Evolutionary conservation across 2,797 vertebrate genomes (phyloP).

Genomic region (Danio tinwini): DNA sequence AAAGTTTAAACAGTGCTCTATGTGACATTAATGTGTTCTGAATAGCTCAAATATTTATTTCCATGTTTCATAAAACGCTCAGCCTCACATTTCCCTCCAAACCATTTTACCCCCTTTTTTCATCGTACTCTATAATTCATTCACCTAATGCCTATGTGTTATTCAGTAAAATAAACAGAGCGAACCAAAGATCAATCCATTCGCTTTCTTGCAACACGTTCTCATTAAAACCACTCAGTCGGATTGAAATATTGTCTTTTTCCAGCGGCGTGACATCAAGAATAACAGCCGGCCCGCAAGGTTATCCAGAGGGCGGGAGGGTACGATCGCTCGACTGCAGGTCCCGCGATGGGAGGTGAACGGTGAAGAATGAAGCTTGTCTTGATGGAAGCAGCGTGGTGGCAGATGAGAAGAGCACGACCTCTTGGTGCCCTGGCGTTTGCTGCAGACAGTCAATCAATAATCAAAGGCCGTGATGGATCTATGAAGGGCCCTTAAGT

Average conservation of each 20-base stretch:
- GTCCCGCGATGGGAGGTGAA: constrained; percentile 40
- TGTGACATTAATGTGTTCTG: constrained; percentile 8
- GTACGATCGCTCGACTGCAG: constrained; percentile 10
- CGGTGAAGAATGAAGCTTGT: constrained; percentile 37
- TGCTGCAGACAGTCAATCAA: constrained; percentile 47
- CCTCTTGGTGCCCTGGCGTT: constrained; percentile 31
- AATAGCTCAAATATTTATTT: constrained; percentile 20
- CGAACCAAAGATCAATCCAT: constrained; percentile 11
- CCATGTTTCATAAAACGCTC: neutral
- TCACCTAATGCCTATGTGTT: neutral
- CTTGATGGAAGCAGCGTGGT: constrained; percentile 43
- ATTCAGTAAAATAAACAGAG: neutral
- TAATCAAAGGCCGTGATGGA: constrained; percentile 58
- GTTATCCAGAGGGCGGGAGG: constrained; percentile 55
- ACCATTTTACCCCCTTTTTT: neutral
- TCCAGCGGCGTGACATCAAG: constrained; percentile 44
- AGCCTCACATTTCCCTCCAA: neutral
- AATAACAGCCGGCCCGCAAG: constrained; percentile 48
- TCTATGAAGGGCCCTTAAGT: constrained; percentile 30
- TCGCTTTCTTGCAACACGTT: neutral
- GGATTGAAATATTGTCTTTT: constrained; percentile 43
- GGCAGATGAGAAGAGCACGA: constrained; percentile 36
- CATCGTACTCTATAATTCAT: neutral
- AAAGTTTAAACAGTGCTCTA: neutral
- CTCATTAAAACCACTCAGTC: constrained; percentile 40